Evolutionary conservation across 2,888 invertebrate genomes (phyloP).

Genomic region (Plagiodera versicolora): DNA sequence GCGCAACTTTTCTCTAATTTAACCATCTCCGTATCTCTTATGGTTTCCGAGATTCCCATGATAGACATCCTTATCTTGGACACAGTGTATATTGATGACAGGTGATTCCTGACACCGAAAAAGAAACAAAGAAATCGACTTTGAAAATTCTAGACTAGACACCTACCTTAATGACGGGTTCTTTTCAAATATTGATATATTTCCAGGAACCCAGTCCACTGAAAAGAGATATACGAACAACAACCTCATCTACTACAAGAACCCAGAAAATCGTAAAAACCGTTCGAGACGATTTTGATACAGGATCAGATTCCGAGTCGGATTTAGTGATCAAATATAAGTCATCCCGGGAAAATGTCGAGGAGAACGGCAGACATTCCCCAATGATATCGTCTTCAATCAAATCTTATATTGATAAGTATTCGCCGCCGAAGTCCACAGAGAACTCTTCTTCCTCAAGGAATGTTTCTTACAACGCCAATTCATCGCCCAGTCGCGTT

Average conservation of each 20-base stretch:
- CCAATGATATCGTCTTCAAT: slow-evolving; percentile 55
- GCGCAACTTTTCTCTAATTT: too few species aligned
- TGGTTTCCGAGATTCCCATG: too few species aligned
- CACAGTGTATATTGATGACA: too few species aligned
- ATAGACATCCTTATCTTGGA: too few species aligned
- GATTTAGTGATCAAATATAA: slow-evolving; percentile 49
- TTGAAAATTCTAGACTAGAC: too few species aligned
- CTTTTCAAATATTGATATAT: background rate
- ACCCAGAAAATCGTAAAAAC: slow-evolving; percentile 57
- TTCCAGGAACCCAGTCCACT: slow-evolving; percentile 24
- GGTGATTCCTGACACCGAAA: too few species aligned
- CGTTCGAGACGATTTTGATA: slow-evolving; percentile 64
- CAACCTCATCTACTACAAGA: slow-evolving; percentile 59
- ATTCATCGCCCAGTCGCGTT: slow-evolving; percentile 54
- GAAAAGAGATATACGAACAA: slow-evolving; percentile 30
- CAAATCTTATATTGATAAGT: slow-evolving; percentile 53
- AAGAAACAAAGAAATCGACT: too few species aligned
- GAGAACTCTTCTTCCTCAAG: slow-evolving; percentile 47
- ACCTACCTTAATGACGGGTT: too few species aligned
- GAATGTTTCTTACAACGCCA: slow-evolving; percentile 36
- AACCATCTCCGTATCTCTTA: too few species aligned
- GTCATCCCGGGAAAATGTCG: slow-evolving; percentile 19
- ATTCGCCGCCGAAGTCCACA: slow-evolving; percentile 50
- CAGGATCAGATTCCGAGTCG: slow-evolving; percentile 72
- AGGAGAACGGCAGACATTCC: slow-evolving; percentile 27